These are phyloP conservation scores for Callopanchax toddi DNA, from an alignment of 2,113 vertebrate genomes.

Conservation along the genomic window DNA sequence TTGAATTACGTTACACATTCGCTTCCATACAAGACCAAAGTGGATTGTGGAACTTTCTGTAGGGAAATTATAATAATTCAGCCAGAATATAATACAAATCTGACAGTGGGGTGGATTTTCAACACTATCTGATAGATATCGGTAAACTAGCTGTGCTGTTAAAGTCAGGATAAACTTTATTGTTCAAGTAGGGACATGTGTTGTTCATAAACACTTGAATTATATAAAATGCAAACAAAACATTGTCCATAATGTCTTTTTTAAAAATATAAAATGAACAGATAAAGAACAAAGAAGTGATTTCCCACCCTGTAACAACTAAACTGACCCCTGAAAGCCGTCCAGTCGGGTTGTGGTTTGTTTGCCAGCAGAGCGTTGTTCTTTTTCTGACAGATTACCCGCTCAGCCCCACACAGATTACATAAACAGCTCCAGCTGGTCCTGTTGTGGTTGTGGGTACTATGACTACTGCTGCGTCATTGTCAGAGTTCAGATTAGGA, in stretches of 20 bases:
- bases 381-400: constrained; percentile 40
- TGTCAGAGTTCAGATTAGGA: constrained; percentile 60
- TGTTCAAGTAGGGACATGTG: too few relatives aligned
- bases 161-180: not conserved
- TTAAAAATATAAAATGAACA: not conserved
- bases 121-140: too few relatives aligned
- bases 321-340: constrained; percentile 4
- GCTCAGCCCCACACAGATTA: constrained; percentile 42
- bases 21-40: too few relatives aligned
- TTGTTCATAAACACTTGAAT: not conserved
- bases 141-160: not conserved
- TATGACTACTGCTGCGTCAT: constrained; percentile 50
- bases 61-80: too few relatives aligned
- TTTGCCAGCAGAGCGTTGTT: constrained; percentile 14
- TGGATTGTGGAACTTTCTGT: too few relatives aligned
- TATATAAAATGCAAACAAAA: not conserved
- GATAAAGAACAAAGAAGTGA: too few relatives aligned
- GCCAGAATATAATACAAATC: too few relatives aligned
- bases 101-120: too few relatives aligned
- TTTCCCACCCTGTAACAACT: not conserved
- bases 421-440: constrained; percentile 61
- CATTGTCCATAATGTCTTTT: not conserved
- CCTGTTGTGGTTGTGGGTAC: constrained; percentile 40
- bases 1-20: too few relatives aligned
- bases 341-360: not conserved